Conservation (phyloP, 1,140 invertebrate species). For the Drosophila punjabiensis region DNA sequence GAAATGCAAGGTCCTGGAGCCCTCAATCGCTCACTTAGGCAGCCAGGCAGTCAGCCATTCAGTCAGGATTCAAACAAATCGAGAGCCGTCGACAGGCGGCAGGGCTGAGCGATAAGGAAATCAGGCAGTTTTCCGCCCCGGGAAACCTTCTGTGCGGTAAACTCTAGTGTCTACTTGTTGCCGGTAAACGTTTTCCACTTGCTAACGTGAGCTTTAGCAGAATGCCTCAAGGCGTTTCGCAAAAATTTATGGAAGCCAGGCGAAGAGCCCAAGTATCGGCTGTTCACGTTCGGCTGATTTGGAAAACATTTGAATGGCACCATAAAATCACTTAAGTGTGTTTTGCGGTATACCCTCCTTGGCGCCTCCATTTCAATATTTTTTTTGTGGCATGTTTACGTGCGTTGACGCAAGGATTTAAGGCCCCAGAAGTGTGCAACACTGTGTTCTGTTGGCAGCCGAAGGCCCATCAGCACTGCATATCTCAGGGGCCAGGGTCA, state of each 20-base stretch:
- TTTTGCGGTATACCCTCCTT: constrained; percentile 55
- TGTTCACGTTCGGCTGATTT: constrained; percentile 64
- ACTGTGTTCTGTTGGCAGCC: constrained; percentile 12
- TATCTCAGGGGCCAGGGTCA: constrained; percentile 39
- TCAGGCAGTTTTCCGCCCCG: constrained; percentile 13
- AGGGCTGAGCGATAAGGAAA: constrained; percentile 18
- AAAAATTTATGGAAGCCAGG: constrained; percentile 57
- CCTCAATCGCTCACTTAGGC: constrained; percentile 24
- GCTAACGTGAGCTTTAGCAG: constrained; percentile 8
- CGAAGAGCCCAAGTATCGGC: constrained; percentile 7
- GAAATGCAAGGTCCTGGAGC: constrained; percentile 38
- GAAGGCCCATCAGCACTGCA: constrained; percentile 51
- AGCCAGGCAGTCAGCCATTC: constrained; percentile 54
- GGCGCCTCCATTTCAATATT: constrained; percentile 48
- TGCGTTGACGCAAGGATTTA: constrained; percentile 39
- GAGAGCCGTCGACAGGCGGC: constrained; percentile 42
- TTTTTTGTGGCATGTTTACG: constrained; percentile 63
- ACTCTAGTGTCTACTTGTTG: constrained; percentile 65
- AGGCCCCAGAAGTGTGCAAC: constrained; percentile 14
- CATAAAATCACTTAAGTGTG: constrained; percentile 80
- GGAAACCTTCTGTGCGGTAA: constrained; percentile 19
- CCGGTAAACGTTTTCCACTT: constrained; percentile 58
- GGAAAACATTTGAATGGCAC: constrained; percentile 71
- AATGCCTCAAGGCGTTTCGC: constrained; percentile 27
- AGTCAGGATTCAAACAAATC: constrained; percentile 46